Evolutionary conservation across 2,113 vertebrate species (phyloP), one percentile per base, ranked within the genome.

Genomic region (Rhineura floridana): DNA sequence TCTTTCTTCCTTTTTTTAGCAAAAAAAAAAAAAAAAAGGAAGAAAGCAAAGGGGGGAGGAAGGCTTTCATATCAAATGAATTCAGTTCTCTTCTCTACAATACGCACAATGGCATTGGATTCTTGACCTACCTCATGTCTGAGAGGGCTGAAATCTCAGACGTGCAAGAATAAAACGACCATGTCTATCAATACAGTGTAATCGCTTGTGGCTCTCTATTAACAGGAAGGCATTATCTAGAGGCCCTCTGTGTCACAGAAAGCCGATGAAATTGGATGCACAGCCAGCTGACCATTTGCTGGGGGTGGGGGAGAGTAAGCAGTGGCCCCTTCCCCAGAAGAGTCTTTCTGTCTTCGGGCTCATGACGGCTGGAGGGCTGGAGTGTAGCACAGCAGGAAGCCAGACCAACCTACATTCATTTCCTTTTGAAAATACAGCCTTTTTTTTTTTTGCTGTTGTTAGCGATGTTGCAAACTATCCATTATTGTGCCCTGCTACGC

Each of bases 91-190:
- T 79, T 94, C 89, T 21, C 76, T 75, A 1, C 88, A 91, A 93
- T 86, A 87, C 93, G 76, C 90, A 93, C 89, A 90, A 93, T 92
- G 94, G 91, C 84, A 84, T 17, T 77, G 91, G 88, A 93, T 83
- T 91, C 91, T 85, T 94, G 94, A 95, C 93, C 89, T 36, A 90
- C 94, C 93, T 93, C 92, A n/a, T 11, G 92, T 90, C 93, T 80
- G 93, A 95, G 87, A 93, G 33, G 83, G 77, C 62, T 55, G 95
- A 91, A 91, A 96, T 93, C 93, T 92, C 93, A 93, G 91, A 90
- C 92, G 90, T 13, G 90, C 39, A 36, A 65, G 93, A 91, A 95
- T 93, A 90, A 95, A 95, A 93, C 89, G 44, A 87, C 30, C 86
- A 11, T 89, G 89, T 87, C 90, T 55, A 72, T 87, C 83, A 25